Evolutionary conservation across 2,113 vertebrate genomes (phyloP).

Genomic region (Corythaeola cristata): DNA sequence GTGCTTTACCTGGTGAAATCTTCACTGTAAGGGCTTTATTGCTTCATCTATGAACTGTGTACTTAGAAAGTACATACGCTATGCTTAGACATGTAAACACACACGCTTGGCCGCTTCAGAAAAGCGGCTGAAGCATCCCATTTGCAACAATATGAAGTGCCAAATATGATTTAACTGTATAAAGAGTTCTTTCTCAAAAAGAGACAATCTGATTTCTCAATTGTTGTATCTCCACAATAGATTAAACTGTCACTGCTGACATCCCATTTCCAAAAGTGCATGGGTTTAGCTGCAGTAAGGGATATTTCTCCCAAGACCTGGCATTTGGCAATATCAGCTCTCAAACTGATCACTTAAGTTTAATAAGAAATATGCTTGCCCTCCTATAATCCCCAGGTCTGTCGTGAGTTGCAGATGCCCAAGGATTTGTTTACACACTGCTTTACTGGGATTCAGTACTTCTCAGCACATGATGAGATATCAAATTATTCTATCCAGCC

Average conservation of each 20-base stretch:
- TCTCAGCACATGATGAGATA: rapidly evolving
- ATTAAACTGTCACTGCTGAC: neutral
- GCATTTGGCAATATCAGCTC: neutral
- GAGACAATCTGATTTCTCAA: neutral
- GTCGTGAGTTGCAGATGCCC: neutral
- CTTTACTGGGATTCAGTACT: neutral
- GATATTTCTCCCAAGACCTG: neutral
- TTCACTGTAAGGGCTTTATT: neutral
- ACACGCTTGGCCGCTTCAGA: neutral
- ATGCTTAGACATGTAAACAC: neutral
- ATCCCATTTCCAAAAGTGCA: neutral
- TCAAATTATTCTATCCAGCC: neutral
- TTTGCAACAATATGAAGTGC: neutral
- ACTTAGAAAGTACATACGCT: neutral
- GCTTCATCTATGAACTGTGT: neutral
- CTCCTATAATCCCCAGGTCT: neutral
- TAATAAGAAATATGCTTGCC: neutral
- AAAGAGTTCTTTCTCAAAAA: neutral
- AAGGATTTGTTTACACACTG: neutral
- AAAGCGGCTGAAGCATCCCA: neutral
- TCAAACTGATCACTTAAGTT: neutral
- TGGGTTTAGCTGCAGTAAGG: neutral
- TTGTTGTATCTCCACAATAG: neutral
- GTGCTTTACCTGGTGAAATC: neutral
- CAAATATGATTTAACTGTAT: neutral